These are phyloP conservation scores for Hydra vulgaris DNA, from an alignment of 30 jellyfish, hydroid and myxozoan genomes.

Conservation along the genomic window DNA sequence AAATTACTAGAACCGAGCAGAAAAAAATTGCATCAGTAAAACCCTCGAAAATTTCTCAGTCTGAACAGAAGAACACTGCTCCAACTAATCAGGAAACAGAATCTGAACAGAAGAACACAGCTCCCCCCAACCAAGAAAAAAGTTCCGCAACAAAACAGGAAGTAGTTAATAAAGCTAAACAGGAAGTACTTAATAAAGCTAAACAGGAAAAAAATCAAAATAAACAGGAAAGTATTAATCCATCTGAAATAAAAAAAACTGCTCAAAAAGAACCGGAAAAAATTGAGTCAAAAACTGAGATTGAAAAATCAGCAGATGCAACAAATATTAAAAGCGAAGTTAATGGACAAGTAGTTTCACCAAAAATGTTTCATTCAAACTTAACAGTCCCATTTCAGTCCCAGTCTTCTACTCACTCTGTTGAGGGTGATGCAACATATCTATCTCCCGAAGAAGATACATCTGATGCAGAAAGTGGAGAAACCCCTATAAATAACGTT, in stretches of 20 bases:
- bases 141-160: too few relatives aligned
- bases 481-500: neutral
- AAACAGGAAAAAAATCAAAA: too few relatives aligned
- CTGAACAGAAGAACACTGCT: too few relatives aligned
- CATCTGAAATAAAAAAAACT: too few relatives aligned
- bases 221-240: too few relatives aligned
- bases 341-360: constrained; percentile 1
- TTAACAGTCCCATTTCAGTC: constrained; percentile 16
- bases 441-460: constrained; percentile 19
- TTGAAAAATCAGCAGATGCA: constrained; percentile 9
- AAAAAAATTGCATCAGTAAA: neutral
- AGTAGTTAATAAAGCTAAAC: too few relatives aligned
- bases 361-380: constrained; percentile 34
- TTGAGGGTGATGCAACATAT: constrained; percentile 21
- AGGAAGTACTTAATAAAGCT: too few relatives aligned
- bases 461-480: constrained; percentile 38
- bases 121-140: too few relatives aligned
- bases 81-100: too few relatives aligned
- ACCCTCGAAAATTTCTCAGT: too few relatives aligned
- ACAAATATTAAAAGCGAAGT: neutral
- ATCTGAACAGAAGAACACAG: too few relatives aligned
- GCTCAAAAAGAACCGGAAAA: too few relatives aligned
- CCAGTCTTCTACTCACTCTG: neutral
- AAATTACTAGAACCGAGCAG: neutral
- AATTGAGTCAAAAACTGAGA: neutral